A percentile compares a stretch with the other conserved stretches of the same genome.
These are phyloP conservation scores for Sympetrum striolatum DNA, from an alignment of 2,888 invertebrate genomes.

Conservation along the genomic window DNA sequence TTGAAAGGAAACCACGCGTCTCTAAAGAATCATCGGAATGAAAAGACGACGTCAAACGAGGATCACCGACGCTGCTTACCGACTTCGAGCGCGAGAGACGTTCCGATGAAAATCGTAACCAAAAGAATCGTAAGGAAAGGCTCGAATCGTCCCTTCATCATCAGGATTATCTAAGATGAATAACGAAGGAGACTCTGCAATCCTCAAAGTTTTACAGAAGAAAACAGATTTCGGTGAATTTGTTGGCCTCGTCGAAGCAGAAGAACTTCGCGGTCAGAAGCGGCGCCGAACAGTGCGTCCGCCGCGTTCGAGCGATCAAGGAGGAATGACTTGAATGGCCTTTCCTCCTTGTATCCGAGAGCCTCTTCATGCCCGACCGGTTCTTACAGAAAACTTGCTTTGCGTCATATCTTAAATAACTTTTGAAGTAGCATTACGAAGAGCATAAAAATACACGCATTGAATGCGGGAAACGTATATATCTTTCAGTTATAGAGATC, in stretches of 20 bases:
- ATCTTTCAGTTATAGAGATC: too few species aligned
- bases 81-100: neutral
- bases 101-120: neutral
- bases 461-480: too few species aligned
- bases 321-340: neutral
- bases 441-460: too few species aligned
- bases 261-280: too few species aligned
- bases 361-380: constrained; percentile 7
- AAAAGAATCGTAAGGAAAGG: neutral
- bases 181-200: neutral
- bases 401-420: too few species aligned
- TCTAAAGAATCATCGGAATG: neutral
- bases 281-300: neutral
- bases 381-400: neutral
- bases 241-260: neutral
- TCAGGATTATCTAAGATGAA: too few species aligned
- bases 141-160: neutral
- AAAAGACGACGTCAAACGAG: neutral
- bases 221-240: neutral
- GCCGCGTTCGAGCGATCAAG: neutral
- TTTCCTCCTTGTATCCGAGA: neutral
- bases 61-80: neutral
- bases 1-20: neutral
- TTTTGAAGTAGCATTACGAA: too few species aligned
- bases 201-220: neutral